These are phyloP conservation scores for Mimas tiliae DNA, from an alignment of 2,888 invertebrate species.

Conservation along the genomic window DNA sequence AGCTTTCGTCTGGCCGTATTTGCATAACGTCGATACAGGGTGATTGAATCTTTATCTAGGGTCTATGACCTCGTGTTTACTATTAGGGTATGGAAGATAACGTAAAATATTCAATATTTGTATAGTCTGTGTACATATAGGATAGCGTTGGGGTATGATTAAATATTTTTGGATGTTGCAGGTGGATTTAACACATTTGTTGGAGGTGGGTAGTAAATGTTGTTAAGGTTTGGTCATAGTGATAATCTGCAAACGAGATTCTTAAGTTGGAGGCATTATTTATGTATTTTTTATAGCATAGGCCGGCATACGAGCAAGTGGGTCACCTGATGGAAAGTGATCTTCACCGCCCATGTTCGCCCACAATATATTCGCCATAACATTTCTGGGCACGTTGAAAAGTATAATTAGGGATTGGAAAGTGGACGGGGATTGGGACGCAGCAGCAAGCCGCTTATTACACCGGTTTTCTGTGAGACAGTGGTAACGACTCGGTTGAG, in stretches of 20 bases:
- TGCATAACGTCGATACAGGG: conserved; percentile 61
- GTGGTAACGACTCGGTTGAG: no score
- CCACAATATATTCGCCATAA: no score
- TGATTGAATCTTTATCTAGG: conserved; percentile 78
- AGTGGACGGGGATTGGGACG: no score
- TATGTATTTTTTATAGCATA: no score
- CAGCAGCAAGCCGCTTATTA: no score
- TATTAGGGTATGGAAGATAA: conserved; percentile 47
- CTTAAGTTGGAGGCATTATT: no score
- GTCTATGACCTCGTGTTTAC: conserved; percentile 59
- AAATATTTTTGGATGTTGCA: not conserved
- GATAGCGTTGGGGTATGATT: not conserved
- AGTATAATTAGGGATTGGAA: no score
- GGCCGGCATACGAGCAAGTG: no score
- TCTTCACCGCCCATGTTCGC: no score
- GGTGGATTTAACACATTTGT: not conserved
- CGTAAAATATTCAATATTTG: conserved; percentile 46
- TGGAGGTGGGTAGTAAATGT: not conserved
- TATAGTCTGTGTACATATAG: conserved; percentile 31
- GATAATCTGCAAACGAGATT: not conserved
- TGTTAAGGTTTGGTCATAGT: not conserved
- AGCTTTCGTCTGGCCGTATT: conserved; percentile 42
- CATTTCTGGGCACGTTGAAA: no score
- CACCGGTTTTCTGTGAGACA: no score
- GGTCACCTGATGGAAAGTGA: no score